Evolutionary conservation across 2,888 invertebrate species (phyloP).

Genomic region (Thymelicus lineola): DNA sequence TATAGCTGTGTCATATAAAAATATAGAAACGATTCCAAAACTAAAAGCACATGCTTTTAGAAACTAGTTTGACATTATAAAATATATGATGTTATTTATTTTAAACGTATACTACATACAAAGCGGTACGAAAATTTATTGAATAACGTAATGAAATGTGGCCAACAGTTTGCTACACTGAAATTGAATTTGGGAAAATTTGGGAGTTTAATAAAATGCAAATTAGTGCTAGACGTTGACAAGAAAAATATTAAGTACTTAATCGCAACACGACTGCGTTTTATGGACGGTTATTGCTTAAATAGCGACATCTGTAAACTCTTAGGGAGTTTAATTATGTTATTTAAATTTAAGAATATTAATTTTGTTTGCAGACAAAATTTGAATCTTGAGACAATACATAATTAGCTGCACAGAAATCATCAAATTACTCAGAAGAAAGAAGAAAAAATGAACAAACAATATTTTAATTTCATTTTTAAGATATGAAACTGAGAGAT

Average conservation of each 20-base stretch:
- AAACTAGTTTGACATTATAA: no score
- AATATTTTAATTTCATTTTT: constrained; percentile 32
- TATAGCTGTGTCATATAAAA: no score
- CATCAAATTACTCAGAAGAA: not conserved
- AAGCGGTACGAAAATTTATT: constrained; percentile 3
- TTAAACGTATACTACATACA: not conserved
- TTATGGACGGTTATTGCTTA: constrained; percentile 25
- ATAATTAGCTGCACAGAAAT: no score
- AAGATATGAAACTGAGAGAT: constrained; percentile 44
- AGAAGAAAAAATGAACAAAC: not conserved
- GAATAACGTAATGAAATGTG: constrained; percentile 20
- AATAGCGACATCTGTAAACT: constrained; percentile 3
- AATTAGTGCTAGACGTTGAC: constrained; percentile 27
- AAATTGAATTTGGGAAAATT: constrained; percentile 31
- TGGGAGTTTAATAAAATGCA: constrained; percentile 31
- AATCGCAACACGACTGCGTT: constrained; percentile 25
- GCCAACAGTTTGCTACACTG: constrained; percentile 7
- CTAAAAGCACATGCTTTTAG: no score
- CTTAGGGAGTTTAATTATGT: not conserved
- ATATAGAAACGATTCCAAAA: no score
- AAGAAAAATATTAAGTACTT: constrained; percentile 27
- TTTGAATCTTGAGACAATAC: no score
- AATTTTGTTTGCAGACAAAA: not conserved
- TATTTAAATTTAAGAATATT: constrained; percentile 3
- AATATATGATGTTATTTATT: no score